Base-by-base conservation (phyloP, 1,140 invertebrate genomes). In the Triops longicaudatus region DNA sequence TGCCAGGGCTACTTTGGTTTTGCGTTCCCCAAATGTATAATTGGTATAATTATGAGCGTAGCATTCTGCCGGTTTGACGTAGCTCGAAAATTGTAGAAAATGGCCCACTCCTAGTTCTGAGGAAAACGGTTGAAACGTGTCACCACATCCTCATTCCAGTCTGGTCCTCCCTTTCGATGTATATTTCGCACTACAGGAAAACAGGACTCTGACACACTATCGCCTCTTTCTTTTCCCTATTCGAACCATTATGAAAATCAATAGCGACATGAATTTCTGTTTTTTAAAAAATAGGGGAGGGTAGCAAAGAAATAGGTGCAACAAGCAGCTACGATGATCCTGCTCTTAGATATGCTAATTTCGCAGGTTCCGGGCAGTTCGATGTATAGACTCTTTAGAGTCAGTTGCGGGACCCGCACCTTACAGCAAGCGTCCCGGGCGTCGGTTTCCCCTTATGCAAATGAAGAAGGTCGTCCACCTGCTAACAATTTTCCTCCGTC, bases 81-180 rank as follows among this genome's bases (percentile, higher is more conserved):
- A 63, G 50, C 50, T 63, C 31, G 31, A 22, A 63, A 63, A 63
- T 63, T 10, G 22, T 63, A 9, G 50, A 63, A 63, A 63, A 63
- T 22, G 50, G 50, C 22, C 50, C 50, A 63, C 50, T 63, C 22
- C 22, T 63, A n/a, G 50, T 63, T n/a, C 14, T 14, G 17, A 22
- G 50, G 50, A 63, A 63, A 63, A 63, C 22, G 50, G 50, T 17
- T 63, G 50, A 63, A 22, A 63, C 50, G 50, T 63, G 50, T 63
- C 50, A 63, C 50, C 50, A 63, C 50, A 63, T 63, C 50, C 50
- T 63, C 50, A 63, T 63, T 63, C 50, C 50, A 63, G 22, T 63
- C 50, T 63, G 17, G 14, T 63, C 50, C 50, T 63, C 50, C 14
- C 50, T 63, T 37, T 63, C 2, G 50, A 6, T 22, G 50, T 63